These are phyloP conservation scores for Daktulosphaira vitifoliae DNA, from an alignment of 1,140 invertebrate genomes.

Conservation along the genomic window DNA sequence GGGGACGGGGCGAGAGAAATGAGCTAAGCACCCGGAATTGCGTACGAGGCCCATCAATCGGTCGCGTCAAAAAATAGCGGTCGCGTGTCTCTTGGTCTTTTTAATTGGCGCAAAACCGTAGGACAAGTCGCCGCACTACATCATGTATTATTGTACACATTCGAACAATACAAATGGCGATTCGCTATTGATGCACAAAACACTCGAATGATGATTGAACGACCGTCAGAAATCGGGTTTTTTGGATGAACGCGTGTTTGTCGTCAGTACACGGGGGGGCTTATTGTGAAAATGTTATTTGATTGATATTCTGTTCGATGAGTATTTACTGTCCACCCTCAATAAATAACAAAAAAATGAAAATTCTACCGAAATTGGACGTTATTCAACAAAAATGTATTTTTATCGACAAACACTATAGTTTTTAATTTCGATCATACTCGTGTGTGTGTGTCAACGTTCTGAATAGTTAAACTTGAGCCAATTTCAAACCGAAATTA, in stretches of 20 bases:
- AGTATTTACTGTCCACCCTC: too few relatives aligned
- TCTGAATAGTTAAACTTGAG: not conserved
- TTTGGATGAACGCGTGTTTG: not conserved
- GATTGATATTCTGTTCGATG: not conserved
- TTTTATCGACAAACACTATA: too few relatives aligned
- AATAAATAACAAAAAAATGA: too few relatives aligned
- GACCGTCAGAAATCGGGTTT: conserved; percentile 11
- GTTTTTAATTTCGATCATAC: too few relatives aligned
- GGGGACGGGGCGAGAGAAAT: not conserved
- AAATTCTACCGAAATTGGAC: too few relatives aligned
- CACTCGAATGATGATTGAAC: conserved; percentile 12
- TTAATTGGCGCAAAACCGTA: conserved; percentile 20
- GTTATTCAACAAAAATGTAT: too few relatives aligned
- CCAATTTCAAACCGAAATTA: too few relatives aligned
- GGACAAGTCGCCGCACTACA: not conserved
- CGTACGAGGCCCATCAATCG: not conserved
- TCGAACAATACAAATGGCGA: not conserved
- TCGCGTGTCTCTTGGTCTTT: not conserved
- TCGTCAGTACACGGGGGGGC: too few relatives aligned
- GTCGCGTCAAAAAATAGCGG: not conserved
- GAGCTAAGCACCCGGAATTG: not conserved
- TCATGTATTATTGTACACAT: too few relatives aligned
- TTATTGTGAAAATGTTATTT: not conserved
- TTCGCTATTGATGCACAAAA: too few relatives aligned
- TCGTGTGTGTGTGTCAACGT: not conserved